These are phyloP conservation scores for Lepidocolaptes lacrymiger DNA, from an alignment of 2,797 vertebrate genomes.

Conservation along the genomic window DNA sequence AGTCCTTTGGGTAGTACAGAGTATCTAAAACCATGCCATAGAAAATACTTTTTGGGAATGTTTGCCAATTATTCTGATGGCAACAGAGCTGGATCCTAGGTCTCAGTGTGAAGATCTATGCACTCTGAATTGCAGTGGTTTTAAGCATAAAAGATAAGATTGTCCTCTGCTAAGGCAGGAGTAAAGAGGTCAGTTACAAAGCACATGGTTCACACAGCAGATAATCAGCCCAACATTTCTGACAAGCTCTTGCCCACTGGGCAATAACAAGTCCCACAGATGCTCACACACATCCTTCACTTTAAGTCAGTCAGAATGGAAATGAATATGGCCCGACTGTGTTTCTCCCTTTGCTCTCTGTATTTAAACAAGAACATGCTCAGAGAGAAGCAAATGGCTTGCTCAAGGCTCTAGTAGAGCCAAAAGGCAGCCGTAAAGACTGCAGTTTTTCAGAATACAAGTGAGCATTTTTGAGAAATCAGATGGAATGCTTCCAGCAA, in stretches of 20 bases:
- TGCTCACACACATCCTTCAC: neutral
- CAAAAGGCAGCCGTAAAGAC: slow-evolving; percentile 8
- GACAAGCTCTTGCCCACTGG: neutral
- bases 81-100: neutral
- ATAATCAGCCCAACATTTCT: neutral
- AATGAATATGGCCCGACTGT: neutral
- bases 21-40: neutral
- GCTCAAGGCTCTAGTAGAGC: neutral
- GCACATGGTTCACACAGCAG: neutral
- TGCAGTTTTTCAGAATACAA: neutral
- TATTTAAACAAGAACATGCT: neutral
- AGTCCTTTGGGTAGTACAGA: neutral
- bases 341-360: neutral
- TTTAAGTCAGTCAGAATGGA: neutral
- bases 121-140: neutral
- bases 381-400: slow-evolving; percentile 27
- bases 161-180: neutral
- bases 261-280: neutral
- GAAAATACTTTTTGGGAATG: neutral
- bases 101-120: neutral
- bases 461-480: slow-evolving; percentile 27
- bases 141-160: neutral
- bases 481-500: slow-evolving; percentile 26
- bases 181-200: neutral
- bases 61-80: neutral